Evolutionary conservation across 2,113 vertebrate species (phyloP).

Genomic region (Nyctibius bracteatus): DNA sequence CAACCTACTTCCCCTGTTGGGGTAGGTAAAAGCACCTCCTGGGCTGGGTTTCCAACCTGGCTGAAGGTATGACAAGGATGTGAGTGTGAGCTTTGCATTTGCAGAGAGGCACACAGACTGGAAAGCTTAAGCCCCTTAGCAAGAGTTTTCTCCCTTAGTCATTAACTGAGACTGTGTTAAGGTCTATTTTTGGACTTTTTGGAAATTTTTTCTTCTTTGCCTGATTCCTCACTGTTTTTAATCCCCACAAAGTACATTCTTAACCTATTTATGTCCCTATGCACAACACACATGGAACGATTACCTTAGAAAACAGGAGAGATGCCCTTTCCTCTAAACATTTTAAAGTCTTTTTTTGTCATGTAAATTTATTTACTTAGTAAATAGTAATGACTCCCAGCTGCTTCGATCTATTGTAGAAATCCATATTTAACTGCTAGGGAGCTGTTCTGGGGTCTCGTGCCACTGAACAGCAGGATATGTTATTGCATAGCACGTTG

Average conservation of each 20-base stretch:
- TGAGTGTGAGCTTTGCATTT: not conserved
- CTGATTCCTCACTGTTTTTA: not conserved
- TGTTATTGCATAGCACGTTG: conserved; percentile 19
- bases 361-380: conserved; percentile 28
- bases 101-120: not conserved
- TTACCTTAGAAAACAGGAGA: not conserved
- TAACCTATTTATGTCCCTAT: not conserved
- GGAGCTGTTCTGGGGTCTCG: not conserved
- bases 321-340: not conserved
- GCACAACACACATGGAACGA: rapidly evolving
- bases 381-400: not conserved
- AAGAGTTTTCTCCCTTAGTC: not conserved
- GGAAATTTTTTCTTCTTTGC: not conserved
- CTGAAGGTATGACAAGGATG: not conserved
- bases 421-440: conserved; percentile 9
- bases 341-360: not conserved
- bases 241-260: not conserved
- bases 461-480: conserved; percentile 30
- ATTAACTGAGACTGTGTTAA: not conserved
- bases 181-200: not conserved
- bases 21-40: not conserved
- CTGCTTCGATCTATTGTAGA: not conserved
- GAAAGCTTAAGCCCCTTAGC: not conserved
- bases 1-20: not conserved
- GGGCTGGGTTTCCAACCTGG: not conserved